A percentile compares a stretch with the other conserved stretches of the same genome.
phyloP scores from a whole-genome alignment of 1,140 invertebrate genomes.

The Sinella curviseta region DNA sequence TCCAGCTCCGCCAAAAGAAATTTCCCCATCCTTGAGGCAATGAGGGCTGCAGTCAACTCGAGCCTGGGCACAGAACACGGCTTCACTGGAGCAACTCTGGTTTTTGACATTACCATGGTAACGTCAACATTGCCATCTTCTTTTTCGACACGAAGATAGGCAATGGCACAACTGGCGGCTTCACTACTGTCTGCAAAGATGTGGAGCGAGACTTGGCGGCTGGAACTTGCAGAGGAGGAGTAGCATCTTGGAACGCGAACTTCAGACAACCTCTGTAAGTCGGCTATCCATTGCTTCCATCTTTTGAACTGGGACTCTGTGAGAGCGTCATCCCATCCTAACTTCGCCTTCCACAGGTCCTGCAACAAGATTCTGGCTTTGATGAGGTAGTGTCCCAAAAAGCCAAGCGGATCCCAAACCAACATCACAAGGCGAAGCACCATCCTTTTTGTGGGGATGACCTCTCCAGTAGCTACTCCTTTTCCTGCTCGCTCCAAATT shows the following conservation, averaged over 20 bases:
- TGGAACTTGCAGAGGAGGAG: not conserved
- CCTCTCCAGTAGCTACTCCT: not conserved
- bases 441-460: constrained; percentile 28
- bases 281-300: constrained; percentile 27
- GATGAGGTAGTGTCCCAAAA: constrained; percentile 26
- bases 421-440: constrained; percentile 24
- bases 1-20: not conserved
- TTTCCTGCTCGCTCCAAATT: constrained; percentile 10
- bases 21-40: constrained; percentile 43
- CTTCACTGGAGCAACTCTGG: constrained; percentile 52
- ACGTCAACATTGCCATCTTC: constrained; percentile 11
- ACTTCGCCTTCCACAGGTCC: constrained; percentile 31
- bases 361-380: constrained; percentile 39
- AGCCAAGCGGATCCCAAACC: constrained; percentile 49
- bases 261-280: not conserved
- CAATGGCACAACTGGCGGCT: constrained; percentile 23
- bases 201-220: constrained; percentile 32
- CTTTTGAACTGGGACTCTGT: not conserved
- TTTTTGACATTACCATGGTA: constrained; percentile 50
- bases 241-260: constrained; percentile 39
- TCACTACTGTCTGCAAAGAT: constrained; percentile 33
- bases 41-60: constrained; percentile 54
- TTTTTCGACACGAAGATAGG: constrained; percentile 22
- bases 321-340: constrained; percentile 41
- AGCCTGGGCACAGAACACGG: constrained; percentile 53